Percentiles rank a stretch among this genome's conserved stretches.
phyloP scores from a whole-genome alignment of 2,113 vertebrate species.

The Maccullochella peelii region DNA sequence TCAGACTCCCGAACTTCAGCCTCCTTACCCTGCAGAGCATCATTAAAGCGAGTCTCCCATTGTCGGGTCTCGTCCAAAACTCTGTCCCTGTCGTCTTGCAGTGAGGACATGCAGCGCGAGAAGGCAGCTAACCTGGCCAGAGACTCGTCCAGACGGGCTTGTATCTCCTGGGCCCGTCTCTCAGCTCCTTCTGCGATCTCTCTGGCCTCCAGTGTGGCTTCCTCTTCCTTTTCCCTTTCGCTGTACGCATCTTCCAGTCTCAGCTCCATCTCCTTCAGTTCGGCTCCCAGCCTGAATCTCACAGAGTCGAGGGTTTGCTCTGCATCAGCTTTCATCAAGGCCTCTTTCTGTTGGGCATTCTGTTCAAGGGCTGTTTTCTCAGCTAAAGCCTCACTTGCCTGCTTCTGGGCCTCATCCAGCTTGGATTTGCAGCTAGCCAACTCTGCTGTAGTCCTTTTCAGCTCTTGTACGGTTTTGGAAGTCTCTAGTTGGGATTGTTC shows the following conservation, averaged over 20 bases:
- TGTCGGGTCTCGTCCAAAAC: slow-evolving; percentile 92
- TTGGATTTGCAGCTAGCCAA: slow-evolving; percentile 83
- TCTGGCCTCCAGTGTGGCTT: slow-evolving; percentile 80
- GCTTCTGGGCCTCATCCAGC: slow-evolving; percentile 87
- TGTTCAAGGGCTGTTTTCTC: slow-evolving; percentile 84
- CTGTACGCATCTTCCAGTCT: slow-evolving; percentile 85
- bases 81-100: slow-evolving; percentile 95
- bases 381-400: slow-evolving; percentile 83
- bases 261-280: slow-evolving; percentile 88
- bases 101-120: slow-evolving; percentile 95
- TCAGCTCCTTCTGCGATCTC: slow-evolving; percentile 82
- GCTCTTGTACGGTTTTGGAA: slow-evolving; percentile 81
- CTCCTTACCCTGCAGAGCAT: slow-evolving; percentile 91
- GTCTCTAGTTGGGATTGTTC: slow-evolving; percentile 77
- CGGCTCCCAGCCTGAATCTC: slow-evolving; percentile 88
- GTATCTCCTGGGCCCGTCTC: slow-evolving; percentile 84
- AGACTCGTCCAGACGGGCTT: slow-evolving; percentile 89
- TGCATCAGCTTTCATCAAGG: slow-evolving; percentile 87
- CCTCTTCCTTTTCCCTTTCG: slow-evolving; percentile 86
- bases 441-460: slow-evolving; percentile 83
- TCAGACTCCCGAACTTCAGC: slow-evolving; percentile 89
- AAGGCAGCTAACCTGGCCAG: slow-evolving; percentile 94
- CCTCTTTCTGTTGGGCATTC: slow-evolving; percentile 79
- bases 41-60: slow-evolving; percentile 93
- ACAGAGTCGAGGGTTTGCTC: slow-evolving; percentile 89